Evolutionary conservation across 2,888 invertebrate species (phyloP).

Genomic region (Furcula furcula): DNA sequence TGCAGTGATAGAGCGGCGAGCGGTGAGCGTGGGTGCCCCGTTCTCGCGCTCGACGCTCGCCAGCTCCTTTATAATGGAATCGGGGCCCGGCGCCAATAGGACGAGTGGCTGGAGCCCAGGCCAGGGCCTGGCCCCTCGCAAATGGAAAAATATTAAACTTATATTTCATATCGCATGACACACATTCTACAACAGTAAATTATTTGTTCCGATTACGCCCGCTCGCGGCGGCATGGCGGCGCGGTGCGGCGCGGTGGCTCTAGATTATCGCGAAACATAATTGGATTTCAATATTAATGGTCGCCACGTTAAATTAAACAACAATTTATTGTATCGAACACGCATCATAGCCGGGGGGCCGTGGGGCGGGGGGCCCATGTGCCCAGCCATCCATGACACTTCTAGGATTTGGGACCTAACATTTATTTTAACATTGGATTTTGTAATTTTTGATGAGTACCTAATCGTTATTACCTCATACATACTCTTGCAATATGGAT

Average conservation of each 20-base stretch:
- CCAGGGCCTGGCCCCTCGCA: background rate
- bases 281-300: background rate
- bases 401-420: too few species aligned
- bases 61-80: background rate
- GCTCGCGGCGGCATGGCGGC: too few species aligned
- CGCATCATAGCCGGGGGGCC: too few species aligned
- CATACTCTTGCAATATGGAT: too few species aligned
- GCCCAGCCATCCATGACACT: too few species aligned
- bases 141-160: background rate
- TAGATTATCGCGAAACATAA: background rate
- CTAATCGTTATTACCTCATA: too few species aligned
- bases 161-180: background rate
- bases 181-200: background rate
- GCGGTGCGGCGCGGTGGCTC: background rate
- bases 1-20: too few species aligned
- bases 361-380: too few species aligned
- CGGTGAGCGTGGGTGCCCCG: too few species aligned
- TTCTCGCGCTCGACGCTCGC: too few species aligned
- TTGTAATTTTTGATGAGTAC: too few species aligned
- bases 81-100: background rate
- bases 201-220: background rate
- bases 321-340: background rate
- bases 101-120: background rate
- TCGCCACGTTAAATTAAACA: background rate
- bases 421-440: too few species aligned